Base-by-base conservation (phyloP, 2,888 invertebrate species). In the Monochamus alternatus region DNA sequence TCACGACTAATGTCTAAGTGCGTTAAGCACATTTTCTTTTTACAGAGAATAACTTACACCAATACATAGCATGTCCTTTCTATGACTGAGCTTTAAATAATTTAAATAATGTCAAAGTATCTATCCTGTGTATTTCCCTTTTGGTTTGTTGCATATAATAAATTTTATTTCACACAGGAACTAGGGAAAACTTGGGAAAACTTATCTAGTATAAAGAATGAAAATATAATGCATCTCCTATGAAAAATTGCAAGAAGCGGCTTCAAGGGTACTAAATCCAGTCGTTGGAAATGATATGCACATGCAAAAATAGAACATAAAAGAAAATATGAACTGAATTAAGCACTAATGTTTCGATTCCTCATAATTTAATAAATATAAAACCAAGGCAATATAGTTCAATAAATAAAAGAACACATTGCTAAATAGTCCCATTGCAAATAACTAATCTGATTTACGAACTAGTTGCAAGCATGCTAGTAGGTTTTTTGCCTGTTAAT, bases 401-500 rank as follows among this genome's bases (percentile, higher is more conserved):
- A 38, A 38, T 38, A 22, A 22, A 38, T 38, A 5, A 38, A 38
- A 5, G n/a, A n/a, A 55, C 14, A 4, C 1, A 55, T 22, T 55
- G 55, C 14, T 55, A 55, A 55, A 55, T 3, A 55, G 55, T n/a
- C 22, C 10, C 2, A 63, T 22, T 63, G 7, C 44, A 14, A n/a
- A 63, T 22, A 63, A 22, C 44, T 63, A 63, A 63, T 63, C 14
- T 14, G 7, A 63, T 44, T 63, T 63, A 63, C 44, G 44, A 22
- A 63, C 44, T 44, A 44, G 44, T 4, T 44, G n/a, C 47, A 38
- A 64, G 64, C 64, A 64, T 64, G 64, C 64, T 10, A 47, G 47
- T 64, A 64, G 22, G 38, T 64, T 30, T 64, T 64, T 64, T 64
- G n/a, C 44, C 22, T 30, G 63, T 47, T 47, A 64, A 64, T 47